Evolutionary conservation across 2,888 invertebrate species (phyloP).

Genomic region (Hypselothyrea guttata): DNA sequence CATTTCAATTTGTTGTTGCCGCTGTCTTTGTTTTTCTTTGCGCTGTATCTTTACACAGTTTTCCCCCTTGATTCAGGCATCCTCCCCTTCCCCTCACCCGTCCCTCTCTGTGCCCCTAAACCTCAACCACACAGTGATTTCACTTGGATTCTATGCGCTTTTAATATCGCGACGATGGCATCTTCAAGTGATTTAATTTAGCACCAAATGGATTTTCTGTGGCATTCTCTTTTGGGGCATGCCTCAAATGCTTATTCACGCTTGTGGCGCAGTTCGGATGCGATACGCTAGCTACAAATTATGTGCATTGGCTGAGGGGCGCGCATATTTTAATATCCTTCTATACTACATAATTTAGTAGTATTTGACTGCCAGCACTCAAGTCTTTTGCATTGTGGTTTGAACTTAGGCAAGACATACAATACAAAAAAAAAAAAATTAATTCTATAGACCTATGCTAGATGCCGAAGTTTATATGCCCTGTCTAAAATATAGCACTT

Average conservation of each 20-base stretch:
- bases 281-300: neutral
- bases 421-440: no score
- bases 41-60: constrained; percentile 22
- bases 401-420: no score
- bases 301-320: constrained; percentile 10
- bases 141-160: constrained; percentile 71
- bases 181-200: constrained; percentile 74
- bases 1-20: constrained; percentile 60
- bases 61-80: neutral
- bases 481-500: no score
- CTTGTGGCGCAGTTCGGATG: constrained; percentile 17
- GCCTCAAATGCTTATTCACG: constrained; percentile 34
- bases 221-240: constrained; percentile 37
- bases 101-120: neutral
- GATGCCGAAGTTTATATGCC: no score
- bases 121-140: constrained; percentile 46
- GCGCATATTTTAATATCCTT: constrained; percentile 6
- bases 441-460: no score
- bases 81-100: neutral
- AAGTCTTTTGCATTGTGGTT: no score
- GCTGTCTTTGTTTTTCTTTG: constrained; percentile 39
- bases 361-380: constrained; percentile 30
- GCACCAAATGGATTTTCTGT: constrained; percentile 68
- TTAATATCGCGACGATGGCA: constrained; percentile 68
- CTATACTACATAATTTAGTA: constrained; percentile 39